Base-by-base conservation (phyloP, 2,113 vertebrate genomes). In the Oncorhynchus clarkii region DNA sequence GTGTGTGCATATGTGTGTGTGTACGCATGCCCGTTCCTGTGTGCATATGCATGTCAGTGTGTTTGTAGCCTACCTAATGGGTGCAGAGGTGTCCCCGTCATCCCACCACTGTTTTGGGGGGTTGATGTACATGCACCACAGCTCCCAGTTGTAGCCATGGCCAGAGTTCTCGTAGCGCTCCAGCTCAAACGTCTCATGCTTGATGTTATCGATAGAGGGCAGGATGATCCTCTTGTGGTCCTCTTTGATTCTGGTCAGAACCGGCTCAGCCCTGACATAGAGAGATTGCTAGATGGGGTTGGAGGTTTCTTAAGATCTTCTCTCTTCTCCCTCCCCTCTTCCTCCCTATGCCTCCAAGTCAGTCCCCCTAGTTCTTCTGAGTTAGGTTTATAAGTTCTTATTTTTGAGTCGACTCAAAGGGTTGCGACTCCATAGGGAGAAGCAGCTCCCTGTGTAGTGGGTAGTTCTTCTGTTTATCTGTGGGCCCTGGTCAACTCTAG, bases 41-140 rank as follows among this genome's bases (percentile, higher is more conserved):
- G 22, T n/a, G 26, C 5, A 26, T 34, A 5, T 68, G 68, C 9
- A 4, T 70, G 34, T 8, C 3, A n/a, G 68, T 48, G 1, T 16
- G n/a, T 48, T 22, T 70, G 45, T 20, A 5, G 45, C 20, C n/a
- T 14, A 70, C 97, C 97, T 98, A 93, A 99, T 99, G 65, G 98
- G 97, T 29, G 97, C 95, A 0, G 96, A 95, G 69, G 93, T 94
- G 90, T 99, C 96, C 1, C 96, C 97, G 0, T 95, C 94, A 0
- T 99, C 96, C 97, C 96, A 98, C 98, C 98, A 99, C 88, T 96
- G 95, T 83, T 96, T 97, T 0, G 96, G 97, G 0, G 97, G 98
- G 86, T 93, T 97, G 91, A 99, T 99, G 90, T 99, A 99, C 97
- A 98, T 99, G 90, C 98, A 99, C 98, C 98, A 99, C 67, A 99